These are phyloP conservation scores for Nibea coibor DNA, from an alignment of 2,113 vertebrate genomes.

Conservation along the genomic window DNA sequence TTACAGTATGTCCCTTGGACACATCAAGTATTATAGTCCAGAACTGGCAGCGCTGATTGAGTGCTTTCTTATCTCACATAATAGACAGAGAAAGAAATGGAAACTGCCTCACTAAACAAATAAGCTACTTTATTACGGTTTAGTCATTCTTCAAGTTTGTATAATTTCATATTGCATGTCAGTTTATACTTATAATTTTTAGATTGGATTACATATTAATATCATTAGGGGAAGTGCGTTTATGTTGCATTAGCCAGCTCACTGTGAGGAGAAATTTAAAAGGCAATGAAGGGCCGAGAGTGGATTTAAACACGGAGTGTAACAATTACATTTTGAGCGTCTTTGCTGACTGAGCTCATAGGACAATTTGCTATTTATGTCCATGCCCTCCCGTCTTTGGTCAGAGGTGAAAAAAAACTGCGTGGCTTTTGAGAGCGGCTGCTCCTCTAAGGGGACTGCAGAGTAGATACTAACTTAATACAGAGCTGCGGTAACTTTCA, in stretches of 20 bases:
- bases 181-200: slow-evolving; percentile 11
- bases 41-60: slow-evolving; percentile 40
- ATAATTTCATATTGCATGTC: slow-evolving; percentile 36
- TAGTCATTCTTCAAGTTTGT: slow-evolving; percentile 6
- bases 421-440: background rate
- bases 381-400: too few relatives aligned
- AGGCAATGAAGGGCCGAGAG: background rate
- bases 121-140: background rate
- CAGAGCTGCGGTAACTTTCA: background rate
- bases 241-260: slow-evolving; percentile 7
- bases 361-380: background rate
- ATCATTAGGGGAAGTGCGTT: slow-evolving; percentile 22
- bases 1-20: slow-evolving; percentile 35
- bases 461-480: background rate
- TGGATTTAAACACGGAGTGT: background rate
- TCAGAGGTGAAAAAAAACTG: background rate
- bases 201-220: slow-evolving; percentile 46
- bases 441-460: background rate
- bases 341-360: background rate
- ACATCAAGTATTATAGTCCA: slow-evolving; percentile 25
- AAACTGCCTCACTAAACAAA: slow-evolving; percentile 24
- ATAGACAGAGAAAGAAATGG: slow-evolving; percentile 26
- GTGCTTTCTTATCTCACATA: slow-evolving; percentile 45
- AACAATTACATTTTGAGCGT: background rate
- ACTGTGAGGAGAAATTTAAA: background rate